These are phyloP conservation scores for Stictocephala bisonia DNA, from an alignment of 2,888 invertebrate genomes.

Conservation along the genomic window DNA sequence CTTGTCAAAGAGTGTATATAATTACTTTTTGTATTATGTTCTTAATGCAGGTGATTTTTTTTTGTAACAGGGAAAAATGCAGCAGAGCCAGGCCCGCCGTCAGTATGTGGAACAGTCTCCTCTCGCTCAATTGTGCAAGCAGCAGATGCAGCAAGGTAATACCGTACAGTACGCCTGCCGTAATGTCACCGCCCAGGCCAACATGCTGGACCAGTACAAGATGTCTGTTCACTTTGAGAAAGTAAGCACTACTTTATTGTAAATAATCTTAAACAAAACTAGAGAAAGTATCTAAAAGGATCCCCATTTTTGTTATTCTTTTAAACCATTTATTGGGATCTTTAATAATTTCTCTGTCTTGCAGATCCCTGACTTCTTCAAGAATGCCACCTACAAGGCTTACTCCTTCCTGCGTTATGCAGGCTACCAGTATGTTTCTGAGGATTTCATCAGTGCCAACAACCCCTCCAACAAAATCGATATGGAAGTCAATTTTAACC, in stretches of 20 bases:
- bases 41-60: neutral
- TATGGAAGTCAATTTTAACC: conserved; percentile 65
- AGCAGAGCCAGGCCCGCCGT: conserved; percentile 68
- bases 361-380: conserved; percentile 64
- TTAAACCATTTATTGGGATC: no score
- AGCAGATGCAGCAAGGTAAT: conserved; percentile 69
- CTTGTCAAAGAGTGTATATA: no score
- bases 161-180: conserved; percentile 70
- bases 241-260: no score
- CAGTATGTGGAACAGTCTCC: conserved; percentile 67
- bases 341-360: neutral
- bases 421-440: conserved; percentile 67
- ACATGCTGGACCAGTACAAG: conserved; percentile 68
- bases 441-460: conserved; percentile 65
- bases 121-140: conserved; percentile 66
- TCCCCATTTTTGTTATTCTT: neutral
- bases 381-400: conserved; percentile 66
- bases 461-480: conserved; percentile 65
- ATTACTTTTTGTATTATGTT: neutral
- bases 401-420: conserved; percentile 66
- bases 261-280: no score
- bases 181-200: conserved; percentile 68
- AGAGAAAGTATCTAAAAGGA: neutral
- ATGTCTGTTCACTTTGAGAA: conserved; percentile 65
- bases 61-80: conserved; percentile 60